These are phyloP conservation scores for Hypomesus transpacificus DNA, from an alignment of 2,113 vertebrate species.

Conservation along the genomic window DNA sequence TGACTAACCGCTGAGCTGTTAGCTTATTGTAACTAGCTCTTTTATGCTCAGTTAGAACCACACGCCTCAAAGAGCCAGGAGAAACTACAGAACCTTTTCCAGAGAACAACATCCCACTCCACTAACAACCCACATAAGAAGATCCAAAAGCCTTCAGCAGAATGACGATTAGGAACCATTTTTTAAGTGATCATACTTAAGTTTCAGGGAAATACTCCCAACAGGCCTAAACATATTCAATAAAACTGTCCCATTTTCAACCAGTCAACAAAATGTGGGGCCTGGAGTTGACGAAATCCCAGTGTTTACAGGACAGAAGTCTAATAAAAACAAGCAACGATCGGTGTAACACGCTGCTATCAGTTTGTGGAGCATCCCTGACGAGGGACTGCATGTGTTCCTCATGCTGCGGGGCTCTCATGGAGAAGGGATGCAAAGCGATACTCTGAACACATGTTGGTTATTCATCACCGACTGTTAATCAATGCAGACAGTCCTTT, in stretches of 20 bases:
- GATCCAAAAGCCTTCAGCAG: background rate
- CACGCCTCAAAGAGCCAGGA: background rate
- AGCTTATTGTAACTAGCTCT: background rate
- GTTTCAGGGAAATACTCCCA: too few relatives aligned
- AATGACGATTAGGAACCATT: too few relatives aligned
- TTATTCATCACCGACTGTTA: constrained; percentile 14
- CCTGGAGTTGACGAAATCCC: background rate
- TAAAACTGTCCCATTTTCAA: background rate
- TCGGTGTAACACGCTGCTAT: background rate
- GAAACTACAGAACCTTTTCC: background rate
- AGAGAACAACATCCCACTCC: too few relatives aligned
- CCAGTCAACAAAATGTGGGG: background rate
- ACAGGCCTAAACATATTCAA: too few relatives aligned
- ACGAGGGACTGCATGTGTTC: background rate
- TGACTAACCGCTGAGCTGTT: constrained; percentile 2
- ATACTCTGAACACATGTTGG: constrained; percentile 9
- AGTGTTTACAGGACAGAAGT: background rate
- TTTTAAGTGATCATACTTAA: too few relatives aligned
- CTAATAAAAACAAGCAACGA: background rate
- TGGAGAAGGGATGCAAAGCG: constrained; percentile 3
- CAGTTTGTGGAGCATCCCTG: background rate
- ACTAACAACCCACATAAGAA: background rate
- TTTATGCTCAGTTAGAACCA: background rate
- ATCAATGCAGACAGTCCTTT: constrained; percentile 1
- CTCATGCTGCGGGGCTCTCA: background rate